Base-by-base conservation (phyloP, 1,140 invertebrate species). In the Acromyrmex echinatior region DNA sequence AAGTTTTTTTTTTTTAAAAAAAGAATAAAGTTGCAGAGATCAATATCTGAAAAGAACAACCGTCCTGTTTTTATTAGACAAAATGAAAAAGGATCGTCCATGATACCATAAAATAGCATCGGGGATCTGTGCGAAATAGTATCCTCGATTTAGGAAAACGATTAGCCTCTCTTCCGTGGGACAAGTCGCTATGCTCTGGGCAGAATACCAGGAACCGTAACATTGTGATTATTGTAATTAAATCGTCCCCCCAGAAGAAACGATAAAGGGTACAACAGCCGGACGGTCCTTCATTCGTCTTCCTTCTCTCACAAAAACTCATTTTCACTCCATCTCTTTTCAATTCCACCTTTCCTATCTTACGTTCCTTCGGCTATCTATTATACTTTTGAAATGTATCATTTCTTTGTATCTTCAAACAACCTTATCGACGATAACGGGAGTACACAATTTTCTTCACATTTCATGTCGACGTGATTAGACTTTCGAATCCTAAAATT, bases 221-320 rank as follows among this genome's bases (percentile, higher is more conserved):
- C 90, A 92, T 88, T 88, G 91, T 93, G 93, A 94, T 94, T 94
- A 94, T 94, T 94, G 93, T 94, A 94, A 94, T 94, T 94, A 94
- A 94, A 94, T 93, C 91, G 93, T 91, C 91, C 89, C 88, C 90
- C 88, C 60, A 21, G 66, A 56, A 88, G 91, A 70, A 88, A 87
- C 88, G 79, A 56, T 82, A 82, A 89, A 84, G 77, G 89, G 49
- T 87, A 89, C 62, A 62, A 14, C 60, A 66, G 49, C 18, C 49
- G 45, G 39, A 87, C 53, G 85, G 53, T 86, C 77, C 49, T 78
- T 77, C 39, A 79, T 81, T 53, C 60, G 76, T 56, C 21, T 74
- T 86, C 25, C 79, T 71, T 56, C 68, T 84, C 51, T 66, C 56
- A 77, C 56, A 56, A 84, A 84, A 84, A 84, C 74, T 84, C 58